phyloP scores from a whole-genome alignment of 2,888 invertebrate species.

The Ormia ochracea region DNA sequence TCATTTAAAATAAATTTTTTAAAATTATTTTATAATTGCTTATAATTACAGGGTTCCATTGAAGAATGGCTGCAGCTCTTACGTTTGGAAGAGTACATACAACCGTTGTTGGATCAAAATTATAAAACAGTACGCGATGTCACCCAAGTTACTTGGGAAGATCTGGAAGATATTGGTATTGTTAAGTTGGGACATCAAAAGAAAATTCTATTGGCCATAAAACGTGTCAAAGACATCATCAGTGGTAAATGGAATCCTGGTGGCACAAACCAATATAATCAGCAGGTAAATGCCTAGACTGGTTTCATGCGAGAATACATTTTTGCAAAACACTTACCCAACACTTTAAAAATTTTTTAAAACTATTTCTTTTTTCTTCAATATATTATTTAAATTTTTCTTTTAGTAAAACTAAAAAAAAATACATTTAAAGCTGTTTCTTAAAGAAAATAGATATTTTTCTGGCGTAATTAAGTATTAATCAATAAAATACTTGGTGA shows the following conservation, averaged over 20 bases:
- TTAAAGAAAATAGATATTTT: no score
- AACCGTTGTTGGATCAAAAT: conserved; percentile 92
- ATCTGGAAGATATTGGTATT: conserved; percentile 97
- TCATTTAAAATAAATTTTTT: no score
- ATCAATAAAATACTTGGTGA: no score
- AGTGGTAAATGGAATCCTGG: conserved; percentile 85
- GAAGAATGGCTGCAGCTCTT: conserved; percentile 96
- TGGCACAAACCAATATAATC: conserved; percentile 74
- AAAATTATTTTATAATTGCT: no score
- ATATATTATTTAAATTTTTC: no score
- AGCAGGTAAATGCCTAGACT: conserved; percentile 71
- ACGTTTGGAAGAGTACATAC: conserved; percentile 93
- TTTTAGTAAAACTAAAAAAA: no score
- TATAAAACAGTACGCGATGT: conserved; percentile 96
- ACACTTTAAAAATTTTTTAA: not conserved
- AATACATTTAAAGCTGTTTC: no score
- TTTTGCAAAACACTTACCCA: not conserved
- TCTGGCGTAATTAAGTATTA: no score
- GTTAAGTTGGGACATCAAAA: conserved; percentile 98
- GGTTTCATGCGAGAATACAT: not conserved
- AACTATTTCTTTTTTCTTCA: no score
- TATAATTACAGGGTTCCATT: conserved; percentile 84
- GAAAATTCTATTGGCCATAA: conserved; percentile 97
- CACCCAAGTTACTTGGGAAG: conserved; percentile 98
- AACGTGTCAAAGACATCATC: conserved; percentile 94